These are phyloP conservation scores for Barnardius zonarius DNA, from an alignment of 2,113 vertebrate species.

Conservation along the genomic window DNA sequence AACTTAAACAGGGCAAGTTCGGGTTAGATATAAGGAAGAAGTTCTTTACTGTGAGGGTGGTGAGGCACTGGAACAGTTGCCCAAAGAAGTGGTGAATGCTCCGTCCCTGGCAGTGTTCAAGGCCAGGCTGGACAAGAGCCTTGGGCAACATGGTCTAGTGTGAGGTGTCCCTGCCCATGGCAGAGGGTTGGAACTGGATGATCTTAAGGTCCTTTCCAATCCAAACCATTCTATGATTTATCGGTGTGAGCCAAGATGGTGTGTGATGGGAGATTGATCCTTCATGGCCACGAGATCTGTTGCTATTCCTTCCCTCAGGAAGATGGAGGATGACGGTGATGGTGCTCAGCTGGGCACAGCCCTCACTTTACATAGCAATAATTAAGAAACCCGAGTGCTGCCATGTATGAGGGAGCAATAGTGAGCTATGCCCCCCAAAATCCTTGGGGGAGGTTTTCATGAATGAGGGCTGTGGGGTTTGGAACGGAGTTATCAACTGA, in stretches of 20 bases:
- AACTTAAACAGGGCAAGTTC: neutral
- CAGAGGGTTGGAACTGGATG: neutral
- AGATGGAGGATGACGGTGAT: neutral
- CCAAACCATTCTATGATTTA: neutral
- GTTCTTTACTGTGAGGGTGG: neutral
- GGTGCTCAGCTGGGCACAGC: neutral
- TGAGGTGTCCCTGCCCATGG: neutral
- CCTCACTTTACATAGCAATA: neutral
- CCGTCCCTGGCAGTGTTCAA: neutral
- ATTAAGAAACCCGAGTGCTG: neutral
- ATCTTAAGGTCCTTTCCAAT: neutral
- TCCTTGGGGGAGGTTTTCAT: neutral
- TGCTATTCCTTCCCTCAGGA: neutral
- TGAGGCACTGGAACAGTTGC: neutral
- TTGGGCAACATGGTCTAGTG: neutral
- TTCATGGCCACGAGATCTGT: rapidly evolving
- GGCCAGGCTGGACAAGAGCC: neutral
- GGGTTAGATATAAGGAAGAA: neutral
- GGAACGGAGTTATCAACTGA: neutral
- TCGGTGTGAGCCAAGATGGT: rapidly evolving
- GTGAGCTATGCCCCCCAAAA: neutral
- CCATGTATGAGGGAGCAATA: rapidly evolving
- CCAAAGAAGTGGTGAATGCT: neutral
- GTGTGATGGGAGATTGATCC: neutral
- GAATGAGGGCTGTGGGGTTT: neutral